Conservation (phyloP, 2,113 vertebrate genomes). For the Apodemus speciosus region DNA sequence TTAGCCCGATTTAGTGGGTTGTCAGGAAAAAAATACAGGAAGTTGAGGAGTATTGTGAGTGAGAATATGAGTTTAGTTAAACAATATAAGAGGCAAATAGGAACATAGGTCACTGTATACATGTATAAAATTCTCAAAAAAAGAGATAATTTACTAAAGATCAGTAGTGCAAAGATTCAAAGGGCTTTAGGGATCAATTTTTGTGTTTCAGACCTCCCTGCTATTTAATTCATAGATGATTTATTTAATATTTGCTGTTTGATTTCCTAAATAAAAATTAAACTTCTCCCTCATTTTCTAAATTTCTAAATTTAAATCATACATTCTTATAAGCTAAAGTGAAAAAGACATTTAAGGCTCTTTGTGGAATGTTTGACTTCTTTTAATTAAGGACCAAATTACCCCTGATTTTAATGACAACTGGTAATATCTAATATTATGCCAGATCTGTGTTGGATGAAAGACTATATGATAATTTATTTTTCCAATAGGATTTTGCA, state of each 20-base stretch:
- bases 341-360: not conserved
- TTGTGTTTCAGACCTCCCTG: not conserved
- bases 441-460: not conserved
- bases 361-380: not conserved
- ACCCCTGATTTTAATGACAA: constrained; percentile 7
- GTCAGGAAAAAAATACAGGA: not conserved
- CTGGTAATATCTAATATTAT: not conserved
- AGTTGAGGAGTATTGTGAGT: not conserved
- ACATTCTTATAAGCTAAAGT: not conserved
- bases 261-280: not conserved
- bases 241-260: too few species aligned
- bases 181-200: not conserved
- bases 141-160: not conserved
- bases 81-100: too few species aligned
- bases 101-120: not conserved
- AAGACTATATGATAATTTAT: not conserved
- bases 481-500: constrained; percentile 21
- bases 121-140: not conserved
- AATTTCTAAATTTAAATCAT: not conserved
- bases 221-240: not conserved
- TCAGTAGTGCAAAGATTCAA: not conserved
- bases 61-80: not conserved
- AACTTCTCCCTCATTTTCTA: not conserved
- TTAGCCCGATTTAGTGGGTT: not conserved
- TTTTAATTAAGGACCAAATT: not conserved